Percentiles rank a stretch among this genome's conserved stretches.
Conservation (phyloP, 2,888 invertebrate genomes). For the Microctonus brassicae region DNA sequence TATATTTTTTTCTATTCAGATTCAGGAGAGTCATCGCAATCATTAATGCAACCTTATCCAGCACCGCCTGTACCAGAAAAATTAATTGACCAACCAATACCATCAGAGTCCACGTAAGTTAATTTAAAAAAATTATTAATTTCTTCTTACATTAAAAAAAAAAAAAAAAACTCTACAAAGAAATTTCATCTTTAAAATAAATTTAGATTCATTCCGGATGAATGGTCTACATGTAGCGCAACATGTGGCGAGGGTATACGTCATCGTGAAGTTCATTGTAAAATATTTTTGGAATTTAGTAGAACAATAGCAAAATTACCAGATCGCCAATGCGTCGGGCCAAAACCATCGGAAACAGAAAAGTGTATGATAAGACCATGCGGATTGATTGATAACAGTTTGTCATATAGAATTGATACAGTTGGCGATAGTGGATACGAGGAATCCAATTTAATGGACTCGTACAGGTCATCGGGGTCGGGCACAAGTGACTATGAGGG, state of each 20-base stretch:
- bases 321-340: constrained; percentile 88
- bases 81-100: constrained; percentile 79
- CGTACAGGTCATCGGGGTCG: constrained; percentile 60
- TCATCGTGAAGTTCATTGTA: constrained; percentile 92
- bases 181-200: neutral
- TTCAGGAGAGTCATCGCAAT: constrained; percentile 60
- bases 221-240: constrained; percentile 93
- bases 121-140: too few relatives aligned
- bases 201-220: constrained; percentile 86
- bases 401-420: constrained; percentile 66
- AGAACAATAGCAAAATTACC: constrained; percentile 89
- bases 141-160: too few relatives aligned
- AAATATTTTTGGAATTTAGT: constrained; percentile 93
- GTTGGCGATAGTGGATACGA: constrained; percentile 68
- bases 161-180: neutral
- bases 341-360: constrained; percentile 85
- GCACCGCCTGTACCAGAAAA: constrained; percentile 78
- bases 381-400: constrained; percentile 64
- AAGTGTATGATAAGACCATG: constrained; percentile 86
- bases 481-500: constrained; percentile 54
- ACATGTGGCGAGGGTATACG: constrained; percentile 91
- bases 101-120: constrained; percentile 85
- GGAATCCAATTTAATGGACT: constrained; percentile 65
- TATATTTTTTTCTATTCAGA: constrained; percentile 42
- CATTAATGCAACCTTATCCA: constrained; percentile 77